Percentiles rank a stretch among this genome's conserved stretches.
These are phyloP conservation scores for Danionella cerebrum DNA, from an alignment of 2,113 vertebrate genomes.

Conservation along the genomic window DNA sequence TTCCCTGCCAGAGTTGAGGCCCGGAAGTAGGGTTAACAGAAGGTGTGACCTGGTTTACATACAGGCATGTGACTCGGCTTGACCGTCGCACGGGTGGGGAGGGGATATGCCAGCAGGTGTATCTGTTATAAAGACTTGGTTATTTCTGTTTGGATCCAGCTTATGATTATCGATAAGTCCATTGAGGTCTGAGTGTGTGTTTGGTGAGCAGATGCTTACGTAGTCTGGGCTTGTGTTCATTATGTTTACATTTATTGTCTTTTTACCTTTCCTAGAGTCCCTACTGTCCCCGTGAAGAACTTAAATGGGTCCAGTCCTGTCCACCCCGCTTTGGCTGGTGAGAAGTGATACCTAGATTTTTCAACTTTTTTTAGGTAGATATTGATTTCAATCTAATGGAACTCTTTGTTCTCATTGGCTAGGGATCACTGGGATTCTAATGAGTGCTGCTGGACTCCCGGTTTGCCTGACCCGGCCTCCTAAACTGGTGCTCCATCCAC, in stretches of 20 bases:
- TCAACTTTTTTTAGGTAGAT: too few species aligned
- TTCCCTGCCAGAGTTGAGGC: neutral
- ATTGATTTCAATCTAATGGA: too few species aligned
- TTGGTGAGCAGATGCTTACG: neutral
- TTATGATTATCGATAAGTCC: neutral
- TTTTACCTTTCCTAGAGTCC: slow-evolving; percentile 67
- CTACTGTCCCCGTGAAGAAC: slow-evolving; percentile 90
- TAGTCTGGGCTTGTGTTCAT: neutral
- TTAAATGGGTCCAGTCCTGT: slow-evolving; percentile 87
- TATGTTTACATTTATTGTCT: neutral
- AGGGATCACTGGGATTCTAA: slow-evolving; percentile 94
- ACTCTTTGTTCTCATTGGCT: neutral
- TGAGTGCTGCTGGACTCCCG: slow-evolving; percentile 86
- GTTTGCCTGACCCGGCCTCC: slow-evolving; percentile 90
- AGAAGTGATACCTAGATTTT: slow-evolving; percentile 28
- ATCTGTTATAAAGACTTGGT: neutral
- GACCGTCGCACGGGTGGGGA: neutral
- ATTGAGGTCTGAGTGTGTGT: neutral
- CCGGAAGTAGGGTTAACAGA: neutral
- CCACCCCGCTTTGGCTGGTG: slow-evolving; percentile 85
- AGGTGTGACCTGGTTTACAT: slow-evolving; percentile 27
- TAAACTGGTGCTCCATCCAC: slow-evolving; percentile 87
- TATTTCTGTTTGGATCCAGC: neutral
- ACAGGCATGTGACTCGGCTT: neutral
- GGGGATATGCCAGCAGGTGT: neutral